These are phyloP conservation scores for Centruroides sculpturatus DNA, from an alignment of 1,140 invertebrate genomes.

Conservation along the genomic window DNA sequence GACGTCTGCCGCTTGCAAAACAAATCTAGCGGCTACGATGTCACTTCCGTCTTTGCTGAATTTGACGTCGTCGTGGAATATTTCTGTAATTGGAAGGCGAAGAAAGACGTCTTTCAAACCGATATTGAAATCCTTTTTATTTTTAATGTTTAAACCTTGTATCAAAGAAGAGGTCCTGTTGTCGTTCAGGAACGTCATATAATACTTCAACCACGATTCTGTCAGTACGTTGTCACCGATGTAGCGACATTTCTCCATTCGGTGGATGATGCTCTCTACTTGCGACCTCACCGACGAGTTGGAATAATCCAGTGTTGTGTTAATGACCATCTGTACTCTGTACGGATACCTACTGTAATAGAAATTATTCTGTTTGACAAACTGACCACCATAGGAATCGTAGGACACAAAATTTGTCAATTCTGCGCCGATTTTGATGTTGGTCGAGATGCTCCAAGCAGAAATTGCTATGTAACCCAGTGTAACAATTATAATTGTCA, in stretches of 20 bases:
- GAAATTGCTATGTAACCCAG: too few species aligned
- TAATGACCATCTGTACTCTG: slow-evolving; percentile 68
- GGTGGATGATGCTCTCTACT: slow-evolving; percentile 59
- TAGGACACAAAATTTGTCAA: too few species aligned
- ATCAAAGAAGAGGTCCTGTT: slow-evolving; percentile 46
- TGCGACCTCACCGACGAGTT: slow-evolving; percentile 54
- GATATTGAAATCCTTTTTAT: slow-evolving; percentile 52
- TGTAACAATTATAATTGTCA: too few species aligned
- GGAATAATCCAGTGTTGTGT: slow-evolving; percentile 67
- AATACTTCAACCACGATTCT: slow-evolving; percentile 76
- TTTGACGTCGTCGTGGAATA: slow-evolving; percentile 63
- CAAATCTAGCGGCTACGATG: slow-evolving; percentile 65
- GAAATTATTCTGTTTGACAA: slow-evolving; percentile 70
- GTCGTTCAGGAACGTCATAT: slow-evolving; percentile 54
- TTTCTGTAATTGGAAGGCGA: slow-evolving; percentile 31
- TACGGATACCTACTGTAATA: slow-evolving; percentile 82
- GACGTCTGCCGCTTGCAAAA: slow-evolving; percentile 77
- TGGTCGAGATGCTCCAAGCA: too few species aligned
- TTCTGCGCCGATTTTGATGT: too few species aligned
- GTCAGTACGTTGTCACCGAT: slow-evolving; percentile 57
- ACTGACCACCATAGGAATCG: slow-evolving; percentile 74
- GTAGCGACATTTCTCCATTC: slow-evolving; percentile 62
- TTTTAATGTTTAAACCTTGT: slow-evolving; percentile 51
- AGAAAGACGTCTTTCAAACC: slow-evolving; percentile 45
- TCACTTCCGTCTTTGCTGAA: slow-evolving; percentile 54